Percentiles rank a stretch among this genome's conserved stretches.
phyloP scores from a whole-genome alignment of 2,797 vertebrate genomes.

The Odontamblyopus rebecca region DNA sequence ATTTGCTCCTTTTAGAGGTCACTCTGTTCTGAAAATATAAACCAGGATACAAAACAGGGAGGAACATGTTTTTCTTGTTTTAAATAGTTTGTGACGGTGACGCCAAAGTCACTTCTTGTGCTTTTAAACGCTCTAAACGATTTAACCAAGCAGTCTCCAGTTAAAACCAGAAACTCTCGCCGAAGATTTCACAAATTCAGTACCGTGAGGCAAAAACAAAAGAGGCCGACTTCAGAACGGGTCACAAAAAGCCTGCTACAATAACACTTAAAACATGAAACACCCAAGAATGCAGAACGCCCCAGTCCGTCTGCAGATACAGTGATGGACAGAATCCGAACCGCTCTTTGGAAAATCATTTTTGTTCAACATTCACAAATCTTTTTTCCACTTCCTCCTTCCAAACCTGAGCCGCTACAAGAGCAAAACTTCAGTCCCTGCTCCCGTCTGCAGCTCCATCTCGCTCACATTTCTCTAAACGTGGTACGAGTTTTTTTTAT shows the following conservation, averaged over 20 bases:
- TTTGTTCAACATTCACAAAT: background rate
- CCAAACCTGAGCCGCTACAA: too few relatives aligned
- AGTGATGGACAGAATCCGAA: background rate
- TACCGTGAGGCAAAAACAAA: background rate
- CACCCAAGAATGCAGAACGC: background rate
- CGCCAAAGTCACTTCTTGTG: background rate
- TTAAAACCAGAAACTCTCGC: background rate
- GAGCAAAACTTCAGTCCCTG: background rate
- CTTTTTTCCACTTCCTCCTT: slow-evolving; percentile 4
- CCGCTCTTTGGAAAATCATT: slow-evolving; percentile 20
- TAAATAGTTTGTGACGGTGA: background rate
- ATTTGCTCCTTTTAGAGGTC: background rate
- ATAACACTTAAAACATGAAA: background rate
- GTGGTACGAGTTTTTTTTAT: background rate
- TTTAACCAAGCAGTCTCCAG: too few relatives aligned
- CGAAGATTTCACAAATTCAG: background rate
- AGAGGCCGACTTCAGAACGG: background rate
- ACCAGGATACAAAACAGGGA: background rate
- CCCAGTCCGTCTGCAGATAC: background rate
- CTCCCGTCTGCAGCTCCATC: background rate
- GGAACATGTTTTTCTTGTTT: background rate
- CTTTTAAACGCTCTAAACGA: background rate
- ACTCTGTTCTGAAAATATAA: background rate
- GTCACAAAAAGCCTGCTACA: background rate
- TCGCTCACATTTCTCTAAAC: background rate